Evolutionary conservation across 2,113 vertebrate genomes (phyloP).

Genomic region (Callaeas wilsoni): DNA sequence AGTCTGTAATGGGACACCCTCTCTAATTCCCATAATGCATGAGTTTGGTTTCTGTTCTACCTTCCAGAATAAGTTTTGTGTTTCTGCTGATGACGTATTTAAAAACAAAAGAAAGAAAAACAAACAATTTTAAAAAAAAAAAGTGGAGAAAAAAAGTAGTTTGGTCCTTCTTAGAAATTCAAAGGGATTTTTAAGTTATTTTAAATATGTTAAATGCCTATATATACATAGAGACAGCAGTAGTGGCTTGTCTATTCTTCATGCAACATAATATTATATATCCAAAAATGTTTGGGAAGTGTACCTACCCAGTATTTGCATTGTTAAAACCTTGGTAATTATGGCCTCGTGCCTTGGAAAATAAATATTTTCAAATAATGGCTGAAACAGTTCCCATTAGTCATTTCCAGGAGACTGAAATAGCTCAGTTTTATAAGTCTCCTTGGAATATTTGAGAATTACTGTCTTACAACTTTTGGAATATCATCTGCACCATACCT

Average conservation of each 20-base stretch:
- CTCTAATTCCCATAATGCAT: neutral
- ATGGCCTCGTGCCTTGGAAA: neutral
- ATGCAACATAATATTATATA: neutral
- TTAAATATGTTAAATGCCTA: neutral
- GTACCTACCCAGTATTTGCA: neutral
- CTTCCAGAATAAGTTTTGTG: neutral
- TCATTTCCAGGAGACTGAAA: slow-evolving; percentile 18
- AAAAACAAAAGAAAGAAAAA: neutral
- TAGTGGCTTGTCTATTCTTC: neutral
- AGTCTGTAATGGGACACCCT: neutral
- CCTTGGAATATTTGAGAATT: neutral
- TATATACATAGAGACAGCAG: neutral
- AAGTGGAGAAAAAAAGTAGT: neutral
- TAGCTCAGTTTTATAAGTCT: neutral
- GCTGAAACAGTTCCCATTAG: neutral
- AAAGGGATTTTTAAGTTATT: neutral
- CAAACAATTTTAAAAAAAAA: neutral
- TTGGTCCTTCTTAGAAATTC: neutral
- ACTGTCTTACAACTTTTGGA: neutral
- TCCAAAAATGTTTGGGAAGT: neutral
- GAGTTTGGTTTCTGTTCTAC: neutral
- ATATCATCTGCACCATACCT: neutral
- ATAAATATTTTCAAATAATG: neutral
- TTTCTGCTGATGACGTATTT: neutral
- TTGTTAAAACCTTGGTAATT: slow-evolving; percentile 6